phyloP scores from a whole-genome alignment of 2,888 invertebrate species.

The Anarsia innoxiella region DNA sequence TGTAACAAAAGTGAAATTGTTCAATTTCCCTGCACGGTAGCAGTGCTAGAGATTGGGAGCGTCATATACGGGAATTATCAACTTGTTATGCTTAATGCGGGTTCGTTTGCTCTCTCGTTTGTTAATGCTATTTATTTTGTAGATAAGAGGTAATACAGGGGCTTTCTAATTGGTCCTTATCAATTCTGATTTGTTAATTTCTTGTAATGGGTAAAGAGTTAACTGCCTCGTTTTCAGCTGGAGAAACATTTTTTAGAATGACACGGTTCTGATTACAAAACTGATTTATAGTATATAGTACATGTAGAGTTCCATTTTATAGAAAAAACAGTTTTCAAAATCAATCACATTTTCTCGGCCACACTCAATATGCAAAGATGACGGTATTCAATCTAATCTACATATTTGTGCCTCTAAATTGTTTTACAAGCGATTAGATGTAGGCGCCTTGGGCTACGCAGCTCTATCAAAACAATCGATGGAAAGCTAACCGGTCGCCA shows the following conservation, averaged over 20 bases:
- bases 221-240: no score
- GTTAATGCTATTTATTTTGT: slow-evolving; percentile 33
- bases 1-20: slow-evolving; percentile 60
- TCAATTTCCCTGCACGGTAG: slow-evolving; percentile 39
- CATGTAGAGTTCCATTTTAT: no score
- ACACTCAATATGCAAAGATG: slow-evolving; percentile 4
- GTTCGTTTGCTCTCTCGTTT: slow-evolving; percentile 24
- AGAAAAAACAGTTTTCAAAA: no score
- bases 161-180: slow-evolving; percentile 29
- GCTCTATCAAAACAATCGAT: slow-evolving; percentile 44
- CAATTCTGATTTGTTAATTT: no score
- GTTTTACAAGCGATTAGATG: slow-evolving; percentile 38
- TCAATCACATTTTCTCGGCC: no score
- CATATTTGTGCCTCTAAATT: slow-evolving; percentile 21
- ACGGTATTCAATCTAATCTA: slow-evolving; percentile 14
- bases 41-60: slow-evolving; percentile 26
- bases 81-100: slow-evolving; percentile 46
- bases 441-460: slow-evolving; percentile 30
- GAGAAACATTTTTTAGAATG: no score
- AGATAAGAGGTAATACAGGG: slow-evolving; percentile 26
- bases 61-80: slow-evolving; percentile 54
- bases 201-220: no score
- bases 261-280: no score
- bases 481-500: slow-evolving; percentile 41
- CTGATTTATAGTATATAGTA: no score